Evolutionary conservation across 37 sponge, comb jelly and placozoan species (phyloP).

Genomic region (Spongilla lacustris): DNA sequence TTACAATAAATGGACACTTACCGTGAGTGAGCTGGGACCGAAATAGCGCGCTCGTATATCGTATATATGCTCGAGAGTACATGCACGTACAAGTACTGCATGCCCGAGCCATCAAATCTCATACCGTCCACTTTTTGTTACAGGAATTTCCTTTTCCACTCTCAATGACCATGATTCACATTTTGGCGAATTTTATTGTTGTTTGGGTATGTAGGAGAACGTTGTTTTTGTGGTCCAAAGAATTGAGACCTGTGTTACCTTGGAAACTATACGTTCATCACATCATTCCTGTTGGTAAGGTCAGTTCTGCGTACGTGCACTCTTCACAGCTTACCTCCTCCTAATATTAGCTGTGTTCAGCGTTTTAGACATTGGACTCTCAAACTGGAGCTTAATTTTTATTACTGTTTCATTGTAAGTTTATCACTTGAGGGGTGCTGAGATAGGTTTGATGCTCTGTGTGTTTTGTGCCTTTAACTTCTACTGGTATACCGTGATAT

Average conservation of each 20-base stretch:
- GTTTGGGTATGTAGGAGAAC: slow-evolving; percentile 69
- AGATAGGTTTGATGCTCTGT: no score
- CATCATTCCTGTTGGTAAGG: slow-evolving; percentile 65
- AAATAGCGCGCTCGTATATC: no score
- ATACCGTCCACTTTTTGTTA: not conserved
- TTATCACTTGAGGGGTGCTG: not conserved
- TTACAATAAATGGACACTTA: slow-evolving; percentile 97
- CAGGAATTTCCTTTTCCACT: slow-evolving; percentile 84
- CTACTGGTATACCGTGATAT: no score
- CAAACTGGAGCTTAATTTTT: slow-evolving; percentile 96
- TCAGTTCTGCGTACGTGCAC: not conserved
- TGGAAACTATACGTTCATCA: slow-evolving; percentile 71
- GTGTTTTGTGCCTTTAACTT: no score
- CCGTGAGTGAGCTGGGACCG: slow-evolving; percentile 52
- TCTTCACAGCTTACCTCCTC: not conserved
- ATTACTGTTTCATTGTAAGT: slow-evolving; percentile 96
- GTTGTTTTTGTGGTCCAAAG: not conserved
- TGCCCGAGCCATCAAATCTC: not conserved
- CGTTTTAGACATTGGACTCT: slow-evolving; percentile 93
- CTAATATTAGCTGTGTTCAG: slow-evolving; percentile 67
- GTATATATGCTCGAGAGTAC: no score
- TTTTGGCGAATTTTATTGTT: slow-evolving; percentile 78
- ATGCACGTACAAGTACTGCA: no score
- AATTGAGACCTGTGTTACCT: slow-evolving; percentile 32
- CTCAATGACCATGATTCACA: slow-evolving; percentile 83